These are phyloP conservation scores for Perithous albicinctus DNA, from an alignment of 2,888 invertebrate genomes.

Conservation along the genomic window DNA sequence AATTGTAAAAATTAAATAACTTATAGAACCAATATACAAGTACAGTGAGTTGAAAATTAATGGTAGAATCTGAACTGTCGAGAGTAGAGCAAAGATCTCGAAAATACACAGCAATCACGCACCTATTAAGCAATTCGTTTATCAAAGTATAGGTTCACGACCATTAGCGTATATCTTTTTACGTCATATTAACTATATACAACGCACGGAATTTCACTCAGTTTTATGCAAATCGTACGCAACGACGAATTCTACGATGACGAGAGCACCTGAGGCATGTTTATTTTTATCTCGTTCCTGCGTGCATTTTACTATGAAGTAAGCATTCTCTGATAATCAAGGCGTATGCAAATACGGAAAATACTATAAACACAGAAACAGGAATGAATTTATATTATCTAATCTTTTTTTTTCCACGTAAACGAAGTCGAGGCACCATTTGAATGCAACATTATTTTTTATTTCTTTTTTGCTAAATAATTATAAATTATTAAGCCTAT, in stretches of 20 bases:
- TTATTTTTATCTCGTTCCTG: constrained; percentile 56
- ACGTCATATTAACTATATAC: background rate
- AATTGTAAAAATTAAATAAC: too few species aligned
- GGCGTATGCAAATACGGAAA: constrained; percentile 37
- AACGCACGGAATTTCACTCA: constrained; percentile 4
- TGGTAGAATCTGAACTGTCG: too few species aligned
- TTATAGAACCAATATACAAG: too few species aligned
- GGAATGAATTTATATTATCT: background rate
- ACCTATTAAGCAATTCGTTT: background rate
- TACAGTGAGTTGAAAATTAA: too few species aligned
- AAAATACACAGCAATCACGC: background rate
- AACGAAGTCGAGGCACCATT: too few species aligned
- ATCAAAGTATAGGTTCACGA: too few species aligned
- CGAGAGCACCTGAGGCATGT: constrained; percentile 46
- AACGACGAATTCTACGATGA: constrained; percentile 59
- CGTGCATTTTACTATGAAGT: constrained; percentile 42
- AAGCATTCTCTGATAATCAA: constrained; percentile 48
- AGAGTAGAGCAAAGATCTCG: background rate
- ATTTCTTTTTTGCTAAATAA: too few species aligned
- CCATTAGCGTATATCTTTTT: background rate
- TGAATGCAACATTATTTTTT: too few species aligned
- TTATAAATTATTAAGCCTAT: too few species aligned
- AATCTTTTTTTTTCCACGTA: too few species aligned
- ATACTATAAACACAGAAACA: constrained; percentile 4
- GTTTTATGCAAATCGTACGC: constrained; percentile 29